Evolutionary conservation across 1,140 invertebrate genomes (phyloP).

Genomic region (Brachionus paranguensis): DNA sequence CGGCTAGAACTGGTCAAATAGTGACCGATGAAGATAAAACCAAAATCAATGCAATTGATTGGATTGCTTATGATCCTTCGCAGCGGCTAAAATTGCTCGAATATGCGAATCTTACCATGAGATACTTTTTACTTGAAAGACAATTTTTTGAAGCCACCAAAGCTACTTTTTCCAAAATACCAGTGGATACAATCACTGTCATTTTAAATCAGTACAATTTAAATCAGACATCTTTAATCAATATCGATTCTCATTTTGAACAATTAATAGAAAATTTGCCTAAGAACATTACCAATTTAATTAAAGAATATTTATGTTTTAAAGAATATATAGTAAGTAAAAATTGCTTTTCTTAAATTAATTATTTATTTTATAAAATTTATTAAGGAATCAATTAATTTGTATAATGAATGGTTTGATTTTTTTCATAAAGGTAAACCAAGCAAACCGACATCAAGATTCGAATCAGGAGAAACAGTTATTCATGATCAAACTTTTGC

Average conservation of each 20-base stretch:
- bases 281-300: constrained; percentile 53
- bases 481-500: constrained; percentile 66
- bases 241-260: not conserved
- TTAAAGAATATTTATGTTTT: constrained; percentile 58
- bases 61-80: constrained; percentile 71
- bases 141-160: constrained; percentile 45
- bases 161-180: constrained; percentile 46
- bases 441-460: constrained; percentile 45
- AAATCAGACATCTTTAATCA: not conserved
- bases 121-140: constrained; percentile 65
- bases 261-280: constrained; percentile 47
- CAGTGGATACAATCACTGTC: constrained; percentile 40
- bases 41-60: constrained; percentile 78
- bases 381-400: constrained; percentile 41
- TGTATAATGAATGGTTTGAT: constrained; percentile 68
- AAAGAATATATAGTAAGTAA: constrained; percentile 53
- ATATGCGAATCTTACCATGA: constrained; percentile 80
- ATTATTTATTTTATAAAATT: not conserved
- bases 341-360: not conserved
- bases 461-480: not conserved
- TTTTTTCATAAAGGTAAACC: constrained; percentile 74
- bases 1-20: not conserved
- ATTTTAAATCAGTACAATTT: constrained; percentile 20
- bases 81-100: constrained; percentile 73
- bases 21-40: constrained; percentile 60